These are phyloP conservation scores for Aleiodes alternator DNA, from an alignment of 2,888 invertebrate genomes.

Conservation along the genomic window DNA sequence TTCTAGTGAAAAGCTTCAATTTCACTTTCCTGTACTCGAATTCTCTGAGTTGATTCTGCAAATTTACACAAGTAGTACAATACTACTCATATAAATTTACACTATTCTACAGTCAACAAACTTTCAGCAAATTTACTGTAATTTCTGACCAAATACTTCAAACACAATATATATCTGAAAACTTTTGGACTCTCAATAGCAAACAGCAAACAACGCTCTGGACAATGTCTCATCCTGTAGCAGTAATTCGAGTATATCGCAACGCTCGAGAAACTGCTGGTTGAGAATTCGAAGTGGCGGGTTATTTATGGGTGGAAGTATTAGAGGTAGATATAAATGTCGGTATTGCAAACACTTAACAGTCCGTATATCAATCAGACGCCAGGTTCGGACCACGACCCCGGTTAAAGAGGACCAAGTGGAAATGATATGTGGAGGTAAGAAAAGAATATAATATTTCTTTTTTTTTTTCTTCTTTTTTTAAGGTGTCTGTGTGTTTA, in stretches of 20 bases:
- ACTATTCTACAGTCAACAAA: no score
- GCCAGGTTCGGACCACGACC: conserved; percentile 64
- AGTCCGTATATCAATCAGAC: conserved; percentile 75
- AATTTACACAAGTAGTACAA: no score
- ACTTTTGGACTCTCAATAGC: conserved; percentile 33
- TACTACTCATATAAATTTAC: no score
- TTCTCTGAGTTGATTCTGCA: no score
- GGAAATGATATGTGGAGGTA: conserved; percentile 28
- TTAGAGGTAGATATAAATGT: conserved; percentile 74
- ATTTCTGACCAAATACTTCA: no score
- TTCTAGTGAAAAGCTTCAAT: no score
- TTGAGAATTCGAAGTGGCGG: conserved; percentile 63
- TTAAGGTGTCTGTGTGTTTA: no score
- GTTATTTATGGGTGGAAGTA: conserved; percentile 74
- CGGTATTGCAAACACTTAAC: conserved; percentile 75
- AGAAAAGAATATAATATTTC: conserved; percentile 2
- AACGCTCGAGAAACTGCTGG: conserved; percentile 42
- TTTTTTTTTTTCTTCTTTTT: not conserved
- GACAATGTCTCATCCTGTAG: conserved; percentile 38
- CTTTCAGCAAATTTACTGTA: no score
- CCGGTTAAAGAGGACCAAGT: conserved; percentile 50
- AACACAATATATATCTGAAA: not conserved
- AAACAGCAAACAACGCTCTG: conserved; percentile 35
- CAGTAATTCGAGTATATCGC: conserved; percentile 8
- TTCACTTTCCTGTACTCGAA: no score